Percentiles rank a stretch among this genome's conserved stretches.
These are phyloP conservation scores for Pandemis corylana DNA, from an alignment of 2,888 invertebrate species.

Conservation along the genomic window DNA sequence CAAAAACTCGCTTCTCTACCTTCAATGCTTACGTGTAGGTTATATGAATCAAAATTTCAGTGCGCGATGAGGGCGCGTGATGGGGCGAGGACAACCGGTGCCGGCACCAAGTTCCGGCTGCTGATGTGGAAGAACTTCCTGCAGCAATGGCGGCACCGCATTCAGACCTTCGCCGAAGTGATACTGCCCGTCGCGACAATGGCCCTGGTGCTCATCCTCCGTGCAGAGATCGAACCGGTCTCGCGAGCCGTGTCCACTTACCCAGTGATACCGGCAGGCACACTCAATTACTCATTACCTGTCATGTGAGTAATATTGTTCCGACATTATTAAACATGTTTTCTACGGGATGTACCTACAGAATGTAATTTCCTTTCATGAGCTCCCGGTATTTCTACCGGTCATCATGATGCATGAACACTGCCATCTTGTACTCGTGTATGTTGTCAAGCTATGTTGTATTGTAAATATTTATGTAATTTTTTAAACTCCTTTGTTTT, in stretches of 20 bases:
- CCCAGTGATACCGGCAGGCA: conserved; percentile 62
- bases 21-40: background rate
- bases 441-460: too few species aligned
- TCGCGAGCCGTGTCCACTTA: conserved; percentile 54
- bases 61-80: conserved; percentile 45
- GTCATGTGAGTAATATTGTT: conserved; percentile 64
- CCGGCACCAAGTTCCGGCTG: conserved; percentile 86
- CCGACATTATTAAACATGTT: background rate
- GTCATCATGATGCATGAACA: too few species aligned
- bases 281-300: conserved; percentile 52
- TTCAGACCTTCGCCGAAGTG: conserved; percentile 88
- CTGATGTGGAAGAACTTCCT: conserved; percentile 94
- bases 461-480: background rate
- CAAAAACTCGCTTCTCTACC: background rate
- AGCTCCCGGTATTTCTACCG: too few species aligned
- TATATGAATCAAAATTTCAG: conserved; percentile 5
- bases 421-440: background rate
- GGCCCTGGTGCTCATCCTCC: conserved; percentile 88
- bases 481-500: conserved; percentile 3
- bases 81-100: conserved; percentile 55
- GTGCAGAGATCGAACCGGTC: conserved; percentile 87
- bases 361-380: too few species aligned
- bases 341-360: too few species aligned
- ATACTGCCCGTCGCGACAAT: conserved; percentile 88
- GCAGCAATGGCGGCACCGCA: conserved; percentile 89